These are phyloP conservation scores for Mareca strepera DNA, from an alignment of 2,797 vertebrate genomes.

Conservation along the genomic window DNA sequence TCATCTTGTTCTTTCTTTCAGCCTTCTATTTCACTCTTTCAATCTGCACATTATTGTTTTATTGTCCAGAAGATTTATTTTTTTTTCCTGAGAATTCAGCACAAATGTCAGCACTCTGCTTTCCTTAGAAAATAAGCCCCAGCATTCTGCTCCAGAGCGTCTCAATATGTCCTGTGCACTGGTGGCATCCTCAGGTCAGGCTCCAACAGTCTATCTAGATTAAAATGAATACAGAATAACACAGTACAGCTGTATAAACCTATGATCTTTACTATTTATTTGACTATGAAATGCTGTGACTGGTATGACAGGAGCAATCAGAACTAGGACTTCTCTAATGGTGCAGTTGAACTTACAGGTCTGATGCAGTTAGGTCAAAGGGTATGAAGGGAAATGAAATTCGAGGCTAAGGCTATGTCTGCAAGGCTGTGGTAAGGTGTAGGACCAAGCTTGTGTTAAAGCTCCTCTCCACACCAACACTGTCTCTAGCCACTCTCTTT, in stretches of 20 bases:
- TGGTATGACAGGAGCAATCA: not conserved
- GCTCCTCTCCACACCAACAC: not conserved
- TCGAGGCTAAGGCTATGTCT: not conserved
- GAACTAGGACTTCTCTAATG: not conserved
- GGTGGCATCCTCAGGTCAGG: not conserved
- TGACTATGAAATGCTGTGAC: not conserved
- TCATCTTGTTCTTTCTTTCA: not conserved
- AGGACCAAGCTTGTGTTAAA: not conserved
- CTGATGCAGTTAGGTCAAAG: not conserved
- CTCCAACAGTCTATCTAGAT: not conserved
- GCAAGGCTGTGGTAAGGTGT: not conserved
- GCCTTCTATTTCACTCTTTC: slow-evolving; percentile 31
- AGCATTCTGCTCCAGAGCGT: not conserved
- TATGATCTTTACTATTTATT: not conserved
- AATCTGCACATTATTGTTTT: slow-evolving; percentile 44
- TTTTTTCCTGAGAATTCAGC: not conserved
- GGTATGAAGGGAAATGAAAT: not conserved
- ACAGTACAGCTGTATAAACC: not conserved
- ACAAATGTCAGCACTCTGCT: not conserved
- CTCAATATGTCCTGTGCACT: not conserved
- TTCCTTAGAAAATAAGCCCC: not conserved
- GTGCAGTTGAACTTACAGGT: not conserved
- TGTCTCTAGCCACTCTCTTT: not conserved
- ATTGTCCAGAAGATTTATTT: not conserved
- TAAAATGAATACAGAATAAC: not conserved